Evolutionary conservation across 2,113 vertebrate species (phyloP).

Genomic region (Aepyceros melampus): DNA sequence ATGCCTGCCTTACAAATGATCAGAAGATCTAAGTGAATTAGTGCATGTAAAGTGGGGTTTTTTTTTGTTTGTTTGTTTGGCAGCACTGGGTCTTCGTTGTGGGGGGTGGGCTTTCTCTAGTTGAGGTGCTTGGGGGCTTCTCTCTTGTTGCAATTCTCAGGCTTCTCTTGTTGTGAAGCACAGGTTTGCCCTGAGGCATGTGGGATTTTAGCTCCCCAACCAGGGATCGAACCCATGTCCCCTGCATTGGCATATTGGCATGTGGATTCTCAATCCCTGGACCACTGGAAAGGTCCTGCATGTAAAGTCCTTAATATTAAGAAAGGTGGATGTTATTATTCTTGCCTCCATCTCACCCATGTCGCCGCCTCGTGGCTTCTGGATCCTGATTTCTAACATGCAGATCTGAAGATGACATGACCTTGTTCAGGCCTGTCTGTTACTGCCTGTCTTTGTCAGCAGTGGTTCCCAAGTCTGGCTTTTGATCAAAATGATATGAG

Average conservation of each 20-base stretch:
- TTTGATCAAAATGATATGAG: background rate
- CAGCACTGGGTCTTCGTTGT: background rate
- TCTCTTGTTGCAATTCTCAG: background rate
- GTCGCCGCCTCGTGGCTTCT: background rate
- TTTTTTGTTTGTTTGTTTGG: background rate
- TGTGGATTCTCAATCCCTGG: background rate
- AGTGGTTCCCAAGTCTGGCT: background rate
- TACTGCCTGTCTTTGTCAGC: background rate
- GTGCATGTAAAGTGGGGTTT: background rate
- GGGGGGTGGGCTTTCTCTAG: background rate
- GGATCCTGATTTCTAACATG: background rate
- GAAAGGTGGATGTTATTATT: background rate
- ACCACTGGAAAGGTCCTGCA: background rate
- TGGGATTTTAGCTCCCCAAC: background rate
- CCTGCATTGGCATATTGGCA: background rate
- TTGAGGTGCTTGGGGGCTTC: background rate
- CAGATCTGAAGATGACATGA: background rate
- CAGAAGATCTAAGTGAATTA: background rate
- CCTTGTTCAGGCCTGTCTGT: background rate
- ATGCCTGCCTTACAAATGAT: background rate
- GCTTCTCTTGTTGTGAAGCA: background rate
- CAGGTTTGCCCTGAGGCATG: fast-evolving
- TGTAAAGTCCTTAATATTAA: background rate
- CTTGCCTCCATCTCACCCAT: background rate
- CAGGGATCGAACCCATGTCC: background rate